Percentiles rank a stretch among this genome's conserved stretches.
These are phyloP conservation scores for Glaucomys volans DNA, from an alignment of 2,113 vertebrate genomes.

Conservation along the genomic window DNA sequence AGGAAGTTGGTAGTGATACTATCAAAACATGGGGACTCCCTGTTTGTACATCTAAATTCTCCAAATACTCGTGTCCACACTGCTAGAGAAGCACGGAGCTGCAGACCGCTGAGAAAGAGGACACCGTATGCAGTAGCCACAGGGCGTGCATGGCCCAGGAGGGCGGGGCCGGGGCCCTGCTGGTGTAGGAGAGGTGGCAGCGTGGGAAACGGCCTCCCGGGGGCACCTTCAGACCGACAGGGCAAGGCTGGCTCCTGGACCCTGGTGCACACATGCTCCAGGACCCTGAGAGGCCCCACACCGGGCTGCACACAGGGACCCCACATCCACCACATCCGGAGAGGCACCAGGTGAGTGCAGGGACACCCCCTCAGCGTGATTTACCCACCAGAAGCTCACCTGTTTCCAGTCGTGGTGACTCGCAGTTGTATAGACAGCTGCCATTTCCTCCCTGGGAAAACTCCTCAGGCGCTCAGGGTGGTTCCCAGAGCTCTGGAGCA, in stretches of 20 bases:
- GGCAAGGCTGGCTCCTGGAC: neutral
- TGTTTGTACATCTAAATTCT: neutral
- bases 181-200: no score
- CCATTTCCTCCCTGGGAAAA: no score
- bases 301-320: neutral
- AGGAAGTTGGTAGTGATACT: neutral
- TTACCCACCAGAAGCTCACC: neutral
- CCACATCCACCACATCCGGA: no score
- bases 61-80: neutral
- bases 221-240: no score
- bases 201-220: no score
- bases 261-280: no score
- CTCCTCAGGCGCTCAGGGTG: accelerated
- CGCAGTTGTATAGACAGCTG: accelerated
- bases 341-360: no score
- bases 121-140: accelerated
- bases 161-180: no score
- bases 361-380: no score
- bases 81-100: accelerated
- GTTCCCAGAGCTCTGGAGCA: no score
- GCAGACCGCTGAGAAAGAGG: no score
- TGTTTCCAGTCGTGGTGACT: no score
- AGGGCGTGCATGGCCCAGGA: neutral
- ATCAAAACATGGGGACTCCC: neutral
- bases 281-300: neutral